Evolutionary conservation across 2,113 vertebrate genomes (phyloP).

Genomic region (Ceuthmochares aereus): DNA sequence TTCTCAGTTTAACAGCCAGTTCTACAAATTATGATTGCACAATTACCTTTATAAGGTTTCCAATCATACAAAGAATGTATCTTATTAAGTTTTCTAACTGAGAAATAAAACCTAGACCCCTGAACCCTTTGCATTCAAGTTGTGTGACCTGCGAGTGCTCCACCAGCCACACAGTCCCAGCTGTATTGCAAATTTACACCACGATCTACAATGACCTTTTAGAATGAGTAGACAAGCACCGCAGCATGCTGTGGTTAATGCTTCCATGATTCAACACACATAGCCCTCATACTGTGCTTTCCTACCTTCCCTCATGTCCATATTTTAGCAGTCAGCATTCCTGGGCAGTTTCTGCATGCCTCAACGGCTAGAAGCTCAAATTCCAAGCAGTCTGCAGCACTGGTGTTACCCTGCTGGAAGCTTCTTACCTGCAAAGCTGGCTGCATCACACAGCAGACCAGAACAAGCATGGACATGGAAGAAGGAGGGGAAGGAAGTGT

Average conservation of each 20-base stretch:
- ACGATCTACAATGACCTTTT: neutral
- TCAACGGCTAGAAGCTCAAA: neutral
- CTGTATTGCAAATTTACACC: neutral
- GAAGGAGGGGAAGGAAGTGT: neutral
- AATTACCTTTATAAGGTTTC: conserved; percentile 10
- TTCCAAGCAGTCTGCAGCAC: conserved; percentile 8
- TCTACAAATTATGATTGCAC: conserved; percentile 17
- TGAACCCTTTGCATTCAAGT: neutral
- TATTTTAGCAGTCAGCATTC: conserved; percentile 17
- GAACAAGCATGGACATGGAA: neutral
- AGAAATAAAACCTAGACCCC: conserved; percentile 25
- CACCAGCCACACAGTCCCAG: rapidly evolving
- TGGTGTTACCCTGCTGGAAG: neutral
- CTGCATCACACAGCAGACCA: neutral
- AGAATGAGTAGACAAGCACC: neutral
- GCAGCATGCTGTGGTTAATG: neutral
- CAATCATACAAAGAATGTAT: neutral
- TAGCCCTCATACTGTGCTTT: neutral
- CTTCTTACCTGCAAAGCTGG: neutral
- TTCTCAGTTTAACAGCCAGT: neutral
- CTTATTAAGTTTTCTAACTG: neutral
- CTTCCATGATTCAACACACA: neutral
- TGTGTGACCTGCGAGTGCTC: neutral
- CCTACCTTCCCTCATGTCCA: neutral
- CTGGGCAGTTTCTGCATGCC: neutral